Conservation (phyloP, 64 coral and sea anemone species). For the Acropora yongei region DNA sequence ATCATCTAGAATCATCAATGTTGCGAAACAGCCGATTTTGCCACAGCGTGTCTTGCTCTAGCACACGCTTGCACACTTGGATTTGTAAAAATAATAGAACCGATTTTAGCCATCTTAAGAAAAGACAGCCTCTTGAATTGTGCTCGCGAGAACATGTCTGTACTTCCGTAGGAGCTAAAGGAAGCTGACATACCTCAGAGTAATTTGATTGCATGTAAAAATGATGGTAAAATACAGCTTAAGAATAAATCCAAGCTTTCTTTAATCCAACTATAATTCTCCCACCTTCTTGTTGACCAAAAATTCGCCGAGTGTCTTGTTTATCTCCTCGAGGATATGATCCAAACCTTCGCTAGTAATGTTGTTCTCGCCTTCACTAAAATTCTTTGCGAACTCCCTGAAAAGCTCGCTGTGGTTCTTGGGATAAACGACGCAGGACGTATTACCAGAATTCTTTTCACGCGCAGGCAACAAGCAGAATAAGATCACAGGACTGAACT, state of each 20-base stretch:
- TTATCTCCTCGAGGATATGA: slow-evolving; percentile 5
- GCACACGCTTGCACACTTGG: too few relatives aligned
- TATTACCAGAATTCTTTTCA: slow-evolving; percentile 36
- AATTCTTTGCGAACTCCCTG: slow-evolving; percentile 17
- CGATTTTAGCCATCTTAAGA: too few relatives aligned
- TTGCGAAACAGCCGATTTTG: too few relatives aligned
- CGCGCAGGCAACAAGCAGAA: slow-evolving; percentile 20
- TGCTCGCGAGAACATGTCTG: too few relatives aligned
- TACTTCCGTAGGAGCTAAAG: too few relatives aligned
- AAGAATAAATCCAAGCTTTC: neutral
- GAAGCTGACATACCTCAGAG: too few relatives aligned
- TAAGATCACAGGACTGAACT: slow-evolving; percentile 16
- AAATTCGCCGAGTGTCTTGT: slow-evolving; percentile 16
- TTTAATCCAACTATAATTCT: neutral
- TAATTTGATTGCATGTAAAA: too few relatives aligned
- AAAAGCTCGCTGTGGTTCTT: slow-evolving; percentile 53
- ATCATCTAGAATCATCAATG: too few relatives aligned
- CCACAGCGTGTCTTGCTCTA: too few relatives aligned
- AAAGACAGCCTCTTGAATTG: too few relatives aligned
- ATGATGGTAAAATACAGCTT: too few relatives aligned
- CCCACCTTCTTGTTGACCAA: slow-evolving; percentile 23
- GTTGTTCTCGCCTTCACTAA: neutral
- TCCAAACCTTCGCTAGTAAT: slow-evolving; percentile 19
- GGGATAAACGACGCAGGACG: neutral
- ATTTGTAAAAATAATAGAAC: too few relatives aligned